Conservation (phyloP, 2,113 vertebrate genomes). For the Naja naja region DNA sequence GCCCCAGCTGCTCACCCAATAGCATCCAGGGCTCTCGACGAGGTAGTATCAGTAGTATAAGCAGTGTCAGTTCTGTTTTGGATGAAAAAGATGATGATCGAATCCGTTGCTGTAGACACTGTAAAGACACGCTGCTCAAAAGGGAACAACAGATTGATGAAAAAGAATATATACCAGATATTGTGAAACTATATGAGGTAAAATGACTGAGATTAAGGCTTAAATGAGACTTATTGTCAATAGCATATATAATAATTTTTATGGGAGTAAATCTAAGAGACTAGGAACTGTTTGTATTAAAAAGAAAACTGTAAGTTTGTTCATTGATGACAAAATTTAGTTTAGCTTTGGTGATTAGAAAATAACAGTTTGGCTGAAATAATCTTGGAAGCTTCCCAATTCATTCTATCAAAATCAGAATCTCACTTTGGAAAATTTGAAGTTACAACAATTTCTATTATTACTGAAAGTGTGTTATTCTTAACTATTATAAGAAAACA, state of each 20-base stretch:
- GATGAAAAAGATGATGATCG: constrained; percentile 94
- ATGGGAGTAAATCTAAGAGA: not conserved
- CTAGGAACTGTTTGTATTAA: not conserved
- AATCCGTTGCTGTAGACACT: constrained; percentile 92
- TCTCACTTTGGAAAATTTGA: not conserved
- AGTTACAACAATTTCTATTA: not conserved
- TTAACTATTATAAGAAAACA: not conserved
- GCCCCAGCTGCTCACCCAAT: constrained; percentile 76
- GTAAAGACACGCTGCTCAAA: constrained; percentile 87
- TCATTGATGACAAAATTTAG: not conserved
- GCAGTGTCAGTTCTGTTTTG: constrained; percentile 88
- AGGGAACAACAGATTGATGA: constrained; percentile 91
- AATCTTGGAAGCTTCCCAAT: not conserved
- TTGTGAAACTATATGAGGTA: constrained; percentile 93
- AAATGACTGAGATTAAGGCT: not conserved
- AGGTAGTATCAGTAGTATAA: constrained; percentile 88
- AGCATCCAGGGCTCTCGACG: constrained; percentile 82
- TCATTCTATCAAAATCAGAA: not conserved
- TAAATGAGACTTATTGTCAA: not conserved
- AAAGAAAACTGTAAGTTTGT: not conserved
- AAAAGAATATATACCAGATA: constrained; percentile 80
- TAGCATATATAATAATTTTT: not conserved
- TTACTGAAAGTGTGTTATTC: not conserved
- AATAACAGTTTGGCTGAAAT: not conserved
- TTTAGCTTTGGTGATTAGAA: not conserved